A percentile compares a stretch with the other conserved stretches of the same genome.
These are phyloP conservation scores for Myiagra hebetior DNA, from an alignment of 2,113 vertebrate species.

Conservation along the genomic window DNA sequence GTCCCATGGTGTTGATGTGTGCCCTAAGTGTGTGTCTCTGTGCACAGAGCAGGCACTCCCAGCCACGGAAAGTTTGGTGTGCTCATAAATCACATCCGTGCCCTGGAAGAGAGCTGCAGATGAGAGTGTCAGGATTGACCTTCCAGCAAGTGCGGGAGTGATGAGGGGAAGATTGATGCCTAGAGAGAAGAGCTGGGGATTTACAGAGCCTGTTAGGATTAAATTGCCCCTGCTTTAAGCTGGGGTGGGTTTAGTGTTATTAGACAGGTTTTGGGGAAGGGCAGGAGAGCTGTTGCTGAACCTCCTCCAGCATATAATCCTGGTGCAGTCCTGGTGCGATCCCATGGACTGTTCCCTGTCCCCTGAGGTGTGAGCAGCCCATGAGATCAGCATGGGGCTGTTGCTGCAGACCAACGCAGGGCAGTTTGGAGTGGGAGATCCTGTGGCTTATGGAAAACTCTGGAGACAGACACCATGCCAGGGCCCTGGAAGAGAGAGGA, in stretches of 20 bases:
- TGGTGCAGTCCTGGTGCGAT: neutral
- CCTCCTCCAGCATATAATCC: neutral
- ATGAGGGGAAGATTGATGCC: conserved; percentile 42
- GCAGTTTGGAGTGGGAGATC: neutral
- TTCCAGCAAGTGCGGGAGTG: conserved; percentile 24
- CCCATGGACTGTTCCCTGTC: fast-evolving
- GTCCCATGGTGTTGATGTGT: neutral
- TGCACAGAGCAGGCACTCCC: neutral
- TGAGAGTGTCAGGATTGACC: conserved; percentile 47
- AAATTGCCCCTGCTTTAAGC: conserved; percentile 15
- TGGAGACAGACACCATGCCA: neutral
- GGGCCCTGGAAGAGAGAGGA: neutral
- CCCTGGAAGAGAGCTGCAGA: conserved; percentile 20
- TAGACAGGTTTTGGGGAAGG: neutral
- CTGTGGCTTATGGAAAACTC: neutral
- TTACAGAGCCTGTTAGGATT: conserved; percentile 41
- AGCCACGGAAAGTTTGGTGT: neutral
- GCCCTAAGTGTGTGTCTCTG: neutral
- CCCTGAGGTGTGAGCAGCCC: neutral
- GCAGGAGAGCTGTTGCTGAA: neutral
- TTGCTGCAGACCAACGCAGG: neutral
- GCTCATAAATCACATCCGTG: conserved; percentile 9
- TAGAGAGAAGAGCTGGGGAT: conserved; percentile 41
- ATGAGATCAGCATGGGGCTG: fast-evolving
- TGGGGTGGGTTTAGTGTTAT: neutral